These are phyloP conservation scores for Panurus biarmicus DNA, from an alignment of 2,113 vertebrate genomes.

Conservation along the genomic window DNA sequence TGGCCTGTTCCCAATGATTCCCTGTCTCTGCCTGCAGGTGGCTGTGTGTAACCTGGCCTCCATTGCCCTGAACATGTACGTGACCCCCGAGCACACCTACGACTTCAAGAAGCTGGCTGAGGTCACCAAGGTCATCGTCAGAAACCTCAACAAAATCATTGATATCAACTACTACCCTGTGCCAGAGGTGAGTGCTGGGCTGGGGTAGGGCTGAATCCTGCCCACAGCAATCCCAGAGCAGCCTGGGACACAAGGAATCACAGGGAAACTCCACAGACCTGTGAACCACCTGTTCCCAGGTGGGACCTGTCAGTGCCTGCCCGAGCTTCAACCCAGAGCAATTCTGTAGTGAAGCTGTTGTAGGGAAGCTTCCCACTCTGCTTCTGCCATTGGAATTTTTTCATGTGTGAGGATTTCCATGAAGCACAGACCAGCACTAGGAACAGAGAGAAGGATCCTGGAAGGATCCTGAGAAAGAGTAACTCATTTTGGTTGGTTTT, in stretches of 20 bases:
- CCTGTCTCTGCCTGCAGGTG: conserved; percentile 65
- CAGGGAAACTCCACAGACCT: rapidly evolving
- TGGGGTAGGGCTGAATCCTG: neutral
- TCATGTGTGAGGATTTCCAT: neutral
- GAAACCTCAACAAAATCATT: conserved; percentile 96
- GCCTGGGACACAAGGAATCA: neutral
- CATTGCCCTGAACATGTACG: conserved; percentile 95
- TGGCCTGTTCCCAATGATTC: neutral
- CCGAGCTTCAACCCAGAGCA: neutral
- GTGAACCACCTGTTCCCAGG: no score
- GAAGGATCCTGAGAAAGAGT: neutral
- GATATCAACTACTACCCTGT: conserved; percentile 97
- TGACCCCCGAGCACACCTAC: conserved; percentile 82
- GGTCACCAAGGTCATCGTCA: conserved; percentile 90
- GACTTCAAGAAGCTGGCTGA: conserved; percentile 87
- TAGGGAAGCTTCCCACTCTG: neutral
- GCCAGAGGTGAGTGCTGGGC: conserved; percentile 75
- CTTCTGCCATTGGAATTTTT: neutral
- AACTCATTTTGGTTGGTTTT: neutral
- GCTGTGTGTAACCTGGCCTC: conserved; percentile 96
- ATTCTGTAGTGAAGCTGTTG: neutral
- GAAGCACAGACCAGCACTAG: neutral
- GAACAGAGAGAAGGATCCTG: neutral
- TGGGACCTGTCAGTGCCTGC: neutral
- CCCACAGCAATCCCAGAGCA: neutral